Evolutionary conservation across 2,113 vertebrate species (phyloP).

Genomic region (Corydoras maculifer): DNA sequence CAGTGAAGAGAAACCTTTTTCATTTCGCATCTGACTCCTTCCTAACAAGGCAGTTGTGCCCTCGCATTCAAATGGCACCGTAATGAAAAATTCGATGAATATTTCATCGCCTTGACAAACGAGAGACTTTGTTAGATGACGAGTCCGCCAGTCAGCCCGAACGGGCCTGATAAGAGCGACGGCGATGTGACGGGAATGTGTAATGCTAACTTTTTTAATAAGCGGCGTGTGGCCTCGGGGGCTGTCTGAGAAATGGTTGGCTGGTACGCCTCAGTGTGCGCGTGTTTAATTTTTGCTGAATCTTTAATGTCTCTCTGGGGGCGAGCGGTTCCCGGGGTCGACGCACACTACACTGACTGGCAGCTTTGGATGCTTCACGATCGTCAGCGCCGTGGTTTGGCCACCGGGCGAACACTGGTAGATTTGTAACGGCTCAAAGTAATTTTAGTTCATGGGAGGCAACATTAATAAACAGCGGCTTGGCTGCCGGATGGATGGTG

Average conservation of each 20-base stretch:
- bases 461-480: conserved; percentile 5
- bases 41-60: conserved; percentile 44
- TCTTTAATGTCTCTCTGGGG: conserved; percentile 47
- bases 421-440: neutral
- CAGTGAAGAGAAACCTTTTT: conserved; percentile 42
- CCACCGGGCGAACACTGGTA: neutral
- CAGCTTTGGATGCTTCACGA: conserved; percentile 28
- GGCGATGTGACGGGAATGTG: conserved; percentile 76
- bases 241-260: conserved; percentile 60
- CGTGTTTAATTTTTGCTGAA: conserved; percentile 60
- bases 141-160: conserved; percentile 70
- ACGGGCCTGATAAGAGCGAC: conserved; percentile 72
- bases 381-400: conserved; percentile 17
- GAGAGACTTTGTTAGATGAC: conserved; percentile 42
- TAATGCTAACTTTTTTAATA: conserved; percentile 75
- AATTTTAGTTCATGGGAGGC: neutral
- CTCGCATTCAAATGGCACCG: conserved; percentile 59
- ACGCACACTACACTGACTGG: neutral
- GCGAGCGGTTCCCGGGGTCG: conserved; percentile 29
- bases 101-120: conserved; percentile 42
- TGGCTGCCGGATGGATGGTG: no score
- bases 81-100: conserved; percentile 60
- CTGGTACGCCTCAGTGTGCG: conserved; percentile 63
- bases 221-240: conserved; percentile 60
- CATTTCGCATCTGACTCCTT: conserved; percentile 37